Percentiles rank a stretch among this genome's conserved stretches.
Conservation (phyloP, 2,888 invertebrate genomes). For the Cremastinae sp. region DNA sequence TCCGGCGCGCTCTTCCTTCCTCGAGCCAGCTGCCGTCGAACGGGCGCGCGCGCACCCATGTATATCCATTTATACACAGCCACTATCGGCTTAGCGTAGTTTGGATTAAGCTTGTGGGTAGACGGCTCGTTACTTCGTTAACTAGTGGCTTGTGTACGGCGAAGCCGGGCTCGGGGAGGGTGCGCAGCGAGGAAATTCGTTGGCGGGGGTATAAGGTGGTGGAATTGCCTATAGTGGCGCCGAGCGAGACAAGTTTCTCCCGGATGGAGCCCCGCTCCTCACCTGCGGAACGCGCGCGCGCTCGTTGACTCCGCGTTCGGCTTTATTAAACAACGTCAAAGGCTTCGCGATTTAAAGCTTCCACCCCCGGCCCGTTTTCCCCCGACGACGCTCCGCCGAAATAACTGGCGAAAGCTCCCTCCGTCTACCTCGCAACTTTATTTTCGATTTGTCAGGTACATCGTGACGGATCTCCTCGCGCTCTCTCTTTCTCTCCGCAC, state of each 20-base stretch:
- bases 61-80: slow-evolving; percentile 28
- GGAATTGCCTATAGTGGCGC: slow-evolving; percentile 47
- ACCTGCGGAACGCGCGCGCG: background rate
- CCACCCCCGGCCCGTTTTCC: background rate
- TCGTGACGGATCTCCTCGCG: slow-evolving; percentile 1
- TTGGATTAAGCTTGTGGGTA: slow-evolving; percentile 74
- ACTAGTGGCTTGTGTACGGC: slow-evolving; percentile 55
- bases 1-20: too few relatives aligned
- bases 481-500: background rate
- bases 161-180: slow-evolving; percentile 26
- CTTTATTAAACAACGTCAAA: slow-evolving; percentile 60
- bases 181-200: background rate
- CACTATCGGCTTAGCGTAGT: slow-evolving; percentile 70
- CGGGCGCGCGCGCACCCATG: background rate
- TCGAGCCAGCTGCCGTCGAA: too few relatives aligned
- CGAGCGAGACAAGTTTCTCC: slow-evolving; percentile 52
- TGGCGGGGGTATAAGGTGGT: background rate
- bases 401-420: background rate
- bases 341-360: slow-evolving; percentile 47
- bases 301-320: slow-evolving; percentile 53
- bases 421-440: slow-evolving; percentile 23
- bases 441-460: slow-evolving; percentile 8
- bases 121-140: slow-evolving; percentile 75
- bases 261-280: slow-evolving; percentile 16
- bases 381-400: background rate